Conservation (phyloP, 2,888 invertebrate species). For the Torymus tubicola region DNA sequence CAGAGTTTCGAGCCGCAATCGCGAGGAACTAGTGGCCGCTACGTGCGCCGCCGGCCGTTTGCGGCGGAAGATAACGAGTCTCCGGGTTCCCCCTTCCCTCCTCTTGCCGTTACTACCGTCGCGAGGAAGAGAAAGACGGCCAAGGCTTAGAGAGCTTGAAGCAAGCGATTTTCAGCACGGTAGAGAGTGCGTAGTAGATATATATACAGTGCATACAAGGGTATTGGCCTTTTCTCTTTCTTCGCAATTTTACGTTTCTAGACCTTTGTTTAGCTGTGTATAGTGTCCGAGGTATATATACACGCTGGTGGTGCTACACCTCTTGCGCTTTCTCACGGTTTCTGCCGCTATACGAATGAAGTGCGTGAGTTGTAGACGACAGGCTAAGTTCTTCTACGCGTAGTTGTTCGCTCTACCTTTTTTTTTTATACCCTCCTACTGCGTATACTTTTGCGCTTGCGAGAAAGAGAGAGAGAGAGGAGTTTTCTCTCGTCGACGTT, state of each 20-base stretch:
- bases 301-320: background rate
- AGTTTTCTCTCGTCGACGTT: constrained; percentile 1
- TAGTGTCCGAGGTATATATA: no score
- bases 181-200: background rate
- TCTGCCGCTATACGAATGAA: background rate
- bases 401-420: background rate
- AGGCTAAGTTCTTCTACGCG: background rate
- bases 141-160: background rate
- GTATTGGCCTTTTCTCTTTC: background rate
- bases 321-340: background rate
- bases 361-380: constrained; percentile 35
- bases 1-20: constrained; percentile 34
- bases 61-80: constrained; percentile 46
- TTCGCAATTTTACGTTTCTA: constrained; percentile 27
- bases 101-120: no score
- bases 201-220: background rate
- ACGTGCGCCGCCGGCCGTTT: constrained; percentile 28
- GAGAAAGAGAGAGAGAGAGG: no score
- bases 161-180: background rate
- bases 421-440: background rate
- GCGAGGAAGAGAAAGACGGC: constrained; percentile 25
- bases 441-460: background rate
- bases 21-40: constrained; percentile 18
- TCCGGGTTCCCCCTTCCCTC: no score
- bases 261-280: constrained; percentile 9